phyloP scores from a whole-genome alignment of 2,888 invertebrate species.

The Zootermopsis nevadensis region DNA sequence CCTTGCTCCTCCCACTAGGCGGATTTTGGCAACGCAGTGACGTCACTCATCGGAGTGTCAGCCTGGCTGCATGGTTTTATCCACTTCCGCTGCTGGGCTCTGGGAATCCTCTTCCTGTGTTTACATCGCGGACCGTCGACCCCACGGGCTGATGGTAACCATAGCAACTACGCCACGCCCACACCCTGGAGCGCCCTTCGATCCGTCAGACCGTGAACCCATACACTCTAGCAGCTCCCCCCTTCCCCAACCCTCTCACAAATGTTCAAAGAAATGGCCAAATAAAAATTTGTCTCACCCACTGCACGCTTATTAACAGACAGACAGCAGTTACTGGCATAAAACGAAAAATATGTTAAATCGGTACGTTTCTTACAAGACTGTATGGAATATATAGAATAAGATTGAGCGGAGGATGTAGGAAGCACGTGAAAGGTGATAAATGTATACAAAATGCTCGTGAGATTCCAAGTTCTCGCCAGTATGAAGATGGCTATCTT shows the following conservation, averaged over 20 bases:
- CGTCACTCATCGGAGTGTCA: not conserved
- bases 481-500: too few species aligned
- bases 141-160: conserved; percentile 42
- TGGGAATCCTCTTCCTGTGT: conserved; percentile 47
- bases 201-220: conserved; percentile 2
- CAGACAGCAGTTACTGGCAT: too few species aligned
- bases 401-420: too few species aligned
- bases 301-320: too few species aligned
- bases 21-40: not conserved
- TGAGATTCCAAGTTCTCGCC: too few species aligned
- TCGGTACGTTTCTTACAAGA: too few species aligned
- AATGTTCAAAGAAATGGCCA: not conserved
- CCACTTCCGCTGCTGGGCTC: conserved; percentile 25
- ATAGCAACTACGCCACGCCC: conserved; percentile 45
- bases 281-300: too few species aligned
- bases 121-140: conserved; percentile 52
- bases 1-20: not conserved
- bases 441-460: too few species aligned
- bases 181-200: conserved; percentile 33
- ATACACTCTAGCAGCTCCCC: not conserved
- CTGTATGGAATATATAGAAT: too few species aligned
- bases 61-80: not conserved
- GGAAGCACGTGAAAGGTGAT: too few species aligned
- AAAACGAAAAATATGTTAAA: too few species aligned
- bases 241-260: not conserved